Evolutionary conservation across 2,113 vertebrate species (phyloP).

Genomic region (Saccopteryx bilineata): DNA sequence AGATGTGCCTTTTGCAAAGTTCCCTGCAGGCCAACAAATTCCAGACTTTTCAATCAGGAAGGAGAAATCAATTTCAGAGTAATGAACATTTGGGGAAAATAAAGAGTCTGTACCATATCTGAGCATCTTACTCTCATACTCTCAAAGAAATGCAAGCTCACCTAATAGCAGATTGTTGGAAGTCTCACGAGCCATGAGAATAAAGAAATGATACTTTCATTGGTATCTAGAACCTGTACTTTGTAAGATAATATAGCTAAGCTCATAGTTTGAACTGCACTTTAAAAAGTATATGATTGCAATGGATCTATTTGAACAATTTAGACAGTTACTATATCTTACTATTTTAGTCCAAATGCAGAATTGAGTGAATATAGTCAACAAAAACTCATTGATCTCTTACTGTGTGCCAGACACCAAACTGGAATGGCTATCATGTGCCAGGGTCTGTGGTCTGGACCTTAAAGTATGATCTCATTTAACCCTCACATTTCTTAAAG

Average conservation of each 20-base stretch:
- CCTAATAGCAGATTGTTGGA: neutral
- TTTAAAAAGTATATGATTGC: neutral
- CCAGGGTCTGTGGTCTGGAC: neutral
- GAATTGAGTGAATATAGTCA: neutral
- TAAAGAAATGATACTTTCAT: conserved; percentile 29
- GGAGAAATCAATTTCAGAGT: conserved; percentile 67
- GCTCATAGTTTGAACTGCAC: neutral
- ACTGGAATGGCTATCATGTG: neutral
- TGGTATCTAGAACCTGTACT: neutral
- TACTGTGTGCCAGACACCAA: neutral
- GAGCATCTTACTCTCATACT: neutral
- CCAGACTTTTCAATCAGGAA: conserved; percentile 68
- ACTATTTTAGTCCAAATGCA: neutral
- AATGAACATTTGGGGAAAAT: neutral
- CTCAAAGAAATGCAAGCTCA: conserved; percentile 14
- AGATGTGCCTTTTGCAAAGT: conserved; percentile 49
- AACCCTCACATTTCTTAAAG: conserved; percentile 1
- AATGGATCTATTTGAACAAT: neutral
- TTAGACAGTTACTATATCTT: neutral
- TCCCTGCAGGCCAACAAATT: conserved; percentile 50
- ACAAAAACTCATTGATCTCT: conserved; percentile 11
- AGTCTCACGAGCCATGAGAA: neutral
- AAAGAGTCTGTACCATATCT: neutral
- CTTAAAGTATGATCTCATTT: neutral
- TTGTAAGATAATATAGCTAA: neutral